Base-by-base conservation (phyloP, 2,113 vertebrate species). In the Heterotis niloticus region DNA sequence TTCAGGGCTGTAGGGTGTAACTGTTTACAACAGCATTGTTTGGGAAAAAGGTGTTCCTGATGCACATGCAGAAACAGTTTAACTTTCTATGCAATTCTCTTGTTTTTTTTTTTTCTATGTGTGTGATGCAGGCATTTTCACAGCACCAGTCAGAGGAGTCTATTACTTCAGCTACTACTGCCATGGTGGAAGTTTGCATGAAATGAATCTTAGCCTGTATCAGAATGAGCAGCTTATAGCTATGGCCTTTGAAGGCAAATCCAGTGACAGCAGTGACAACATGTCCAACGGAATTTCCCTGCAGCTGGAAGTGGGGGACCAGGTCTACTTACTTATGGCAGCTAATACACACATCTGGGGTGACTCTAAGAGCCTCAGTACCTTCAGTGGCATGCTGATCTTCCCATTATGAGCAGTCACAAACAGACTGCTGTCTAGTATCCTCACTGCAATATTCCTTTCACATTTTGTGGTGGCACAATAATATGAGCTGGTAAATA, bases 71-170 rank as follows among this genome's bases (percentile, higher is more conserved):
- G 34, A 44, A 44, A 44, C n/a, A n/a, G n/a, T n/a, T n/a, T n/a
- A n/a, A n/a, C n/a, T n/a, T n/a, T 10, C 0, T 51, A 44, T 7
- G 7, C 34, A 44, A 44, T 44, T 44, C 23, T 75, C 1, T 10
- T n/a, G n/a, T n/a, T n/a, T 13, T 60, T 16, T 60, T 1, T 54
- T 4, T 54, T 10, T 52, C 29, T 2, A 0, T 76, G 1, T 5
- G n/a, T 64, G 17, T 76, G 74, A 64, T 64, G 28, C 62, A 77
- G 76, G 76, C 18, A 66, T 77, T 18, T 77, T 77, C 76, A 66
- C 76, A 24, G 76, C 44, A 51, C 60, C 64, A 5, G 62, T 77
- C 26, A 67, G n/a, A 54, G 76, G 76, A 65, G 76, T 77, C 62
- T 77, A 77, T 64, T 13, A 54, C 62, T 77, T 77, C 62, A 66